These are phyloP conservation scores for Harpagifer antarcticus DNA, from an alignment of 2,797 vertebrate genomes.

Conservation along the genomic window DNA sequence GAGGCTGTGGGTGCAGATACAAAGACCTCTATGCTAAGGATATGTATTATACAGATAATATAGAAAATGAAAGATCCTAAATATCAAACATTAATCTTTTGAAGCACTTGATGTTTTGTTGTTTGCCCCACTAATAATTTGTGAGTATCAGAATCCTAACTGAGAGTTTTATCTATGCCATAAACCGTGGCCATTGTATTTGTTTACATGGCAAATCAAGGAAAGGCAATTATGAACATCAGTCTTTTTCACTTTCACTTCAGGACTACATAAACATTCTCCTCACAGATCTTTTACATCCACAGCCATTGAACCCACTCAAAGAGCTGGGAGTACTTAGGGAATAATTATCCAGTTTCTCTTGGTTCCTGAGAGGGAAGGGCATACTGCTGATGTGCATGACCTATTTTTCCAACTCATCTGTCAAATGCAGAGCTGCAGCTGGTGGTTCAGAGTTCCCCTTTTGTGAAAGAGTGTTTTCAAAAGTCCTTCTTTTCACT, in stretches of 20 bases:
- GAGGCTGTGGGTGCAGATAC: background rate
- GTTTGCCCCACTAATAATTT: conserved; percentile 5
- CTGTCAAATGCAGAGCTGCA: conserved; percentile 67
- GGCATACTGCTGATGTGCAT: conserved; percentile 72
- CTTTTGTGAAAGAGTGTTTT: conserved; percentile 68
- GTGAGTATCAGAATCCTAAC: background rate
- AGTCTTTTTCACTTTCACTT: conserved; percentile 35
- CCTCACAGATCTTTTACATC: conserved; percentile 23
- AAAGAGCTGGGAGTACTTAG: conserved; percentile 69
- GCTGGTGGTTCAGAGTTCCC: conserved; percentile 68
- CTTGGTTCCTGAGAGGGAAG: conserved; percentile 71
- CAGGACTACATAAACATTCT: conserved; percentile 39
- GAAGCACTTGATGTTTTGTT: conserved; percentile 12
- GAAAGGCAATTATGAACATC: conserved; percentile 7
- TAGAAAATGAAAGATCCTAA: background rate
- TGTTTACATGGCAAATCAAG: conserved; percentile 14
- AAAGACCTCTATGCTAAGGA: background rate
- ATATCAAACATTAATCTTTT: conserved; percentile 5
- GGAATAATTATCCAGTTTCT: conserved; percentile 79
- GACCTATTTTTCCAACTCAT: conserved; percentile 83
- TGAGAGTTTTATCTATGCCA: conserved; percentile 7
- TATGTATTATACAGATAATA: background rate
- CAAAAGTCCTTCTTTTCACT: conserved; percentile 67
- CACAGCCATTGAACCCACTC: conserved; percentile 54
- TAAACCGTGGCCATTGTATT: conserved; percentile 4